phyloP scores from a whole-genome alignment of 1,140 invertebrate species.

The Neodiprion lecontei region DNA sequence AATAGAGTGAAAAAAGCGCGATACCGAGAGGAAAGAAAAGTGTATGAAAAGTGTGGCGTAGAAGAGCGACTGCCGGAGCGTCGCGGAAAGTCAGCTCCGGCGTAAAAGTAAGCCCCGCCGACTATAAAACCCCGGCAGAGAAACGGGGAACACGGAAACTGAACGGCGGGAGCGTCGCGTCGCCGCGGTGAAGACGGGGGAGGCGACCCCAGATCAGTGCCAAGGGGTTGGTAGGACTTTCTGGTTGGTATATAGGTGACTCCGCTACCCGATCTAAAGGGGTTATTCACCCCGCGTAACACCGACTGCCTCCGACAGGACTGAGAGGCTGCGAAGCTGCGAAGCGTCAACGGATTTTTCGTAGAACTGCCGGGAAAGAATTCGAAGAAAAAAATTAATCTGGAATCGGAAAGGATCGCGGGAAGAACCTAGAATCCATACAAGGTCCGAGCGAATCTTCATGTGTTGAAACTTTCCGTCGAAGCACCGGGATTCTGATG shows the following conservation, averaged over 20 bases:
- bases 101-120: conserved; percentile 39
- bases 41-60: too few species aligned
- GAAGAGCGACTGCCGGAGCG: too few species aligned
- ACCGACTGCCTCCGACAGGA: conserved; percentile 33
- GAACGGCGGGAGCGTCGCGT: conserved; percentile 29
- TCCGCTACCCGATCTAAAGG: conserved; percentile 27
- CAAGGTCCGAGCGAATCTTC: not conserved
- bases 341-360: too few species aligned
- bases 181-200: conserved; percentile 10
- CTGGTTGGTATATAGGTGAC: conserved; percentile 30
- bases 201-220: conserved; percentile 38
- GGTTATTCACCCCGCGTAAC: conserved; percentile 35
- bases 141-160: not conserved
- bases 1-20: too few species aligned
- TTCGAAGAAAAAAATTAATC: too few species aligned
- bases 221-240: conserved; percentile 32
- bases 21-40: too few species aligned
- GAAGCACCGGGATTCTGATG: not conserved
- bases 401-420: too few species aligned
- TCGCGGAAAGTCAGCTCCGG: not conserved
- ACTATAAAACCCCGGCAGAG: conserved; percentile 1
- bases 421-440: too few species aligned
- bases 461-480: not conserved
- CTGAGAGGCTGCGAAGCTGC: not conserved
- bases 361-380: too few species aligned